Percentiles rank a stretch among this genome's conserved stretches.
Evolutionary conservation across 2,797 vertebrate species (phyloP).

Genomic region (Merluccius polli): DNA sequence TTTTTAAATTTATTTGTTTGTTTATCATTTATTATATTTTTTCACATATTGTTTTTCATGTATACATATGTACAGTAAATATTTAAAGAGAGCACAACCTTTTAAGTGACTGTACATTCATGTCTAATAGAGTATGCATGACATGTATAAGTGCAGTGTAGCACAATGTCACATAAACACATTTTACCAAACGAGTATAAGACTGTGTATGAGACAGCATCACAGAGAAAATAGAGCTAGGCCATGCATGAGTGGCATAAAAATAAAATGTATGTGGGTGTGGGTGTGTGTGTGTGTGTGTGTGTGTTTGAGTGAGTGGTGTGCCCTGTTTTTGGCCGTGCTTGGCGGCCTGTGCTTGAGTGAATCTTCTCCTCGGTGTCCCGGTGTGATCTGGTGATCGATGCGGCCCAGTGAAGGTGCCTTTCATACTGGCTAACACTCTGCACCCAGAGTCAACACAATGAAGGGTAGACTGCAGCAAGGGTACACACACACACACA

Average conservation of each 20-base stretch:
- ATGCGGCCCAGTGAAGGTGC: slow-evolving; percentile 60
- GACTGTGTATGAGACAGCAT: not conserved
- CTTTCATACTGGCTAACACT: slow-evolving; percentile 43
- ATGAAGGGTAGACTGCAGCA: not conserved
- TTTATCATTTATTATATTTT: too few species aligned
- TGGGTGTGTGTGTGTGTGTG: slow-evolving; percentile 32
- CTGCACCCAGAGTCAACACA: slow-evolving; percentile 10
- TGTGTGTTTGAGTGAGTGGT: slow-evolving; percentile 27
- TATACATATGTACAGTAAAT: too few species aligned
- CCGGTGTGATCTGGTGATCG: slow-evolving; percentile 61
- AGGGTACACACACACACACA: slow-evolving; percentile 6
- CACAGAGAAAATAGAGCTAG: not conserved
- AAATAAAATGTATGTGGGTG: not conserved
- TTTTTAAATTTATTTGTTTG: too few species aligned
- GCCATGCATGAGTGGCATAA: not conserved
- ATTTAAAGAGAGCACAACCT: not conserved
- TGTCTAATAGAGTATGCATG: not conserved
- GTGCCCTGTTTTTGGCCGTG: slow-evolving; percentile 43
- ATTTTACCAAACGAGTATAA: not conserved
- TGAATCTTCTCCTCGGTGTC: slow-evolving; percentile 51
- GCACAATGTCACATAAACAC: not conserved
- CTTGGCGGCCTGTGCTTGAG: slow-evolving; percentile 26
- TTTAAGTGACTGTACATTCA: not conserved
- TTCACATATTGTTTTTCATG: too few species aligned
- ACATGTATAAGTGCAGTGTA: not conserved